Evolutionary conservation across 1,140 invertebrate genomes (phyloP).

Genomic region (Drosophila kepulauana): DNA sequence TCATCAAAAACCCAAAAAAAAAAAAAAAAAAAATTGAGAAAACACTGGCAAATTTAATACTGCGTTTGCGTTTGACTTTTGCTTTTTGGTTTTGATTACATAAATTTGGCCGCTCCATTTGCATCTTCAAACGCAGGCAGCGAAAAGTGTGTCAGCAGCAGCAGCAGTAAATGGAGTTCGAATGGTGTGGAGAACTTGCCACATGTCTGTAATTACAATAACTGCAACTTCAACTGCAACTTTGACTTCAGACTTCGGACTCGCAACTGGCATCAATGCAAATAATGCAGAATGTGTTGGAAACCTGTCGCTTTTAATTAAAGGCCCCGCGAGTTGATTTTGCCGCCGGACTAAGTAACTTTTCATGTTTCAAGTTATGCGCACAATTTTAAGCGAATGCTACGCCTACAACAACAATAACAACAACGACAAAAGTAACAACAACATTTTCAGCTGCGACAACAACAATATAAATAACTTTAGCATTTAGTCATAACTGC

Average conservation of each 20-base stretch:
- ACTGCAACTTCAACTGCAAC: constrained; percentile 72
- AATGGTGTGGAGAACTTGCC: constrained; percentile 39
- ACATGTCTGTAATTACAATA: constrained; percentile 79
- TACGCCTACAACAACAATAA: constrained; percentile 45
- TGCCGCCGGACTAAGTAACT: constrained; percentile 70
- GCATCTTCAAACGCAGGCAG: constrained; percentile 66
- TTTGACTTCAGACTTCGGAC: constrained; percentile 33
- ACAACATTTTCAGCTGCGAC: constrained; percentile 23
- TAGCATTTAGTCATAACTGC: constrained; percentile 81
- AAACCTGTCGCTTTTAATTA: constrained; percentile 84
- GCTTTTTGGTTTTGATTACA: constrained; percentile 78
- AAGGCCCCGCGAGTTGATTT: constrained; percentile 61
- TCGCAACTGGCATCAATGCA: constrained; percentile 67
- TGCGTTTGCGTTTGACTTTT: not conserved
- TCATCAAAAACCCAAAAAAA: constrained; percentile 54
- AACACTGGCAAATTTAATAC: constrained; percentile 26
- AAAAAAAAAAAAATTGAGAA: constrained; percentile 30
- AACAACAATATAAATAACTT: constrained; percentile 66
- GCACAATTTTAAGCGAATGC: constrained; percentile 75
- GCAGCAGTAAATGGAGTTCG: constrained; percentile 26
- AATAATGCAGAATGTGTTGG: constrained; percentile 59
- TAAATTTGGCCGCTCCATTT: constrained; percentile 78
- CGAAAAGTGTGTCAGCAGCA: constrained; percentile 55
- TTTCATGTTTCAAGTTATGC: constrained; percentile 79
- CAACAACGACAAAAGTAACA: constrained; percentile 21